Base-by-base conservation (phyloP, 2,888 invertebrate genomes). In the Nemotelus nigrinus region DNA sequence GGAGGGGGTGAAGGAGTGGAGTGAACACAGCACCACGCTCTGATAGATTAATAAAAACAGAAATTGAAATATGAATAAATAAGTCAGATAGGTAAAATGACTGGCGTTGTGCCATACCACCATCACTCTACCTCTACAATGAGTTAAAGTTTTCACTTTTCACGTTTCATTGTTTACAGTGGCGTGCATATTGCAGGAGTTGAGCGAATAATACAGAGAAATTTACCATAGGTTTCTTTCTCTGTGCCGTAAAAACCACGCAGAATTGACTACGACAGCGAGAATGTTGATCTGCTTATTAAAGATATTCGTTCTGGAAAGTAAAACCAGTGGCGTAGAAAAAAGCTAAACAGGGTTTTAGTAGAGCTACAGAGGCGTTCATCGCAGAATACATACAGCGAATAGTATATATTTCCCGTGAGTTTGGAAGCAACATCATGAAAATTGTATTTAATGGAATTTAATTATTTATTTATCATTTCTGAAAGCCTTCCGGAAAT, bases 11-110 rank as follows among this genome's bases (percentile, higher is more conserved):
- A 25, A 57, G 57, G 68, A 68, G 10, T 45, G 41, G 68, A 50
- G 8, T 70, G 25, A 25, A 25, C 25, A 25, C 25, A 25, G 25
- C 25, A 25, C 25, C 25, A 25, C 43, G 53, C 53, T 25, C 70
- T 70, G 55, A 68, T 77, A 68, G 77, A 77, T 68, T 77, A 77
- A 77, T 77, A 77, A 77, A 77, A 77, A 67, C 77, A 77, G 77
- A 77, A 77, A 77, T 77, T 77, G 77, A 77, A 77, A 77, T 77
- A 77, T 77, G 77, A 77, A 77, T 77, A 77, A 77, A 77, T 77
- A 77, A 77, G 60, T 70, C 55, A 3, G 74, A 39, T 60, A 63
- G 74, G 74, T 47, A 25, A 58, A 72, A 72, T 50, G 53, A n/a
- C 68, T 68, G 68, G 68, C 68, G 4, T 8, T 50, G 7, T 68